Base-by-base conservation (phyloP, 37 sponge, comb jelly and placozoan species). In the Geodia barretti region DNA sequence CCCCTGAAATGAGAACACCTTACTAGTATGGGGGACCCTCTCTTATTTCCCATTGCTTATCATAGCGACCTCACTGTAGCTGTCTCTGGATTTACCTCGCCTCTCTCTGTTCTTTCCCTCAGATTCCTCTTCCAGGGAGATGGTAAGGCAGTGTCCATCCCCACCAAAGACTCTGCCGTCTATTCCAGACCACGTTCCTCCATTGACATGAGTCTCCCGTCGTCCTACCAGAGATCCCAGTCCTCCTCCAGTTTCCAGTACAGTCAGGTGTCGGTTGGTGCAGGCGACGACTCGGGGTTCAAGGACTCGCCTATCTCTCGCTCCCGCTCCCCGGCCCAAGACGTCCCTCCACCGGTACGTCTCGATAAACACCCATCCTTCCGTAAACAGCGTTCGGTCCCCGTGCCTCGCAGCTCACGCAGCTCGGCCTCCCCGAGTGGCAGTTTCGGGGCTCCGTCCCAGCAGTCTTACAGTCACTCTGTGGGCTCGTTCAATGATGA, bases 111-210 rank as follows among this genome's bases (percentile, higher is more conserved):
- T n/a, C n/a, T n/a, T 43, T 5, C 60, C 62, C 5, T 2, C 42
- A 86, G 87, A 3, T 86, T 86, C 60, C 70, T 86, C 0, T 79
- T 86, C 70, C 43, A 79, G 34, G 87, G 87, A 17, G 87, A 86
- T 54, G 87, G 87, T 7, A 73, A 39, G 20, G 76, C 87, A 21
- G 80, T 79, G 21, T 37, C 75, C 23, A 86, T 80, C 1, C 33
- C 39, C 1, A 42, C 76, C 11, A 74, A 78, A 7, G 24, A 40
- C 7, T 5, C 74, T 38, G 54, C 31, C 11, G 19, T 74, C n/a
- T 73, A 79, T 29, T 47, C 60, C 19, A 14, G 33, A 0, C 79
- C 79, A 62, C 68, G 80, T 5, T 30, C 80, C 35, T 80, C 87
- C 30, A 37, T 84, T 21, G 85, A 84, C 33, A 20, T 62, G 3